Percentiles rank a stretch among this genome's conserved stretches.
Conservation (phyloP, 2,888 invertebrate genomes). For the Aphidoletes aphidimyza region DNA sequence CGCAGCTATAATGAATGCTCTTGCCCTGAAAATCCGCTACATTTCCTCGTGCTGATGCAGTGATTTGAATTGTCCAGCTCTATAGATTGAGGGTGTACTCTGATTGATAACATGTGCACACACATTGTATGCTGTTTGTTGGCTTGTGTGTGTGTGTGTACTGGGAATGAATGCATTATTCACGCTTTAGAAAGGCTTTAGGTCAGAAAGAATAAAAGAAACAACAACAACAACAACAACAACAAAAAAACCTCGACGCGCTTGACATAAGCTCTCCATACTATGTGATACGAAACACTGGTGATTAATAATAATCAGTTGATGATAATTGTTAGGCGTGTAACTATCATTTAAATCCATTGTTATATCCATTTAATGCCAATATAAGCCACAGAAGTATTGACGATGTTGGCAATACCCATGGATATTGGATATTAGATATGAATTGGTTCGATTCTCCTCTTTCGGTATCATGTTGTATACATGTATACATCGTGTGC, state of each 20-base stretch:
- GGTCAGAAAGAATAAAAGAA: too few relatives aligned
- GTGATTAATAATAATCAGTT: slow-evolving; percentile 31
- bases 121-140: not conserved
- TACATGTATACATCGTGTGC: too few relatives aligned
- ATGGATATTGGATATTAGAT: not conserved
- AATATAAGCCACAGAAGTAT: not conserved
- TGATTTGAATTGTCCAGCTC: not conserved
- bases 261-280: not conserved
- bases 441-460: too few relatives aligned
- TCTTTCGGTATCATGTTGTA: too few relatives aligned
- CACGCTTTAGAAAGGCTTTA: too few relatives aligned
- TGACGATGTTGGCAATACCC: not conserved
- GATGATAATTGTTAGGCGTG: slow-evolving; percentile 31
- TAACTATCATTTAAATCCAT: slow-evolving; percentile 10
- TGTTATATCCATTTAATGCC: slow-evolving; percentile 36
- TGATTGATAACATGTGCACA: not conserved
- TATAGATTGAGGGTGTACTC: not conserved
- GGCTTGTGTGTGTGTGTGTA: not conserved
- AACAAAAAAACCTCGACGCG: too few relatives aligned
- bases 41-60: not conserved
- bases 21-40: not conserved
- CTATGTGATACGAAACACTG: not conserved
- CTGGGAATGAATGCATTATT: not conserved
- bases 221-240: too few relatives aligned
- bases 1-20: not conserved